Evolutionary conservation across 2,888 invertebrate genomes (phyloP).

Genomic region (Ferrisia virgata): DNA sequence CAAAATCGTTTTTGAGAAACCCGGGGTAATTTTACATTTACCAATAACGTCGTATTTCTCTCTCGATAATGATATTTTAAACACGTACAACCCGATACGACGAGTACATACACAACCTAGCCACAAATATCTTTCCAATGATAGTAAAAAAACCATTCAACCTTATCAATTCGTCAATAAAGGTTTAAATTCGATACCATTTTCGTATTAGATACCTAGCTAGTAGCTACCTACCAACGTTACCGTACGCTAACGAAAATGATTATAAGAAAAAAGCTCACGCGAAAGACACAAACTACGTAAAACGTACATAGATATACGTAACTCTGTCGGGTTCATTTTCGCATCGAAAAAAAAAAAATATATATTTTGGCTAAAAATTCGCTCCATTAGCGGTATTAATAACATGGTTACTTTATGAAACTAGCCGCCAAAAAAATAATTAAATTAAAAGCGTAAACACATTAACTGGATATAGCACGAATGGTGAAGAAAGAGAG

Average conservation of each 20-base stretch:
- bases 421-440: conserved; percentile 24
- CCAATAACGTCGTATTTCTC: not conserved
- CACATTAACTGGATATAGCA: conserved; percentile 4
- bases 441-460: conserved; percentile 40
- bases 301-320: not conserved
- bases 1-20: not conserved
- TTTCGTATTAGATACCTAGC: no score
- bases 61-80: not conserved
- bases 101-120: not conserved
- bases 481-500: not conserved
- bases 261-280: not conserved
- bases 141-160: not conserved
- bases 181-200: not conserved
- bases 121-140: not conserved
- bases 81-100: not conserved
- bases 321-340: no score
- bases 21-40: not conserved
- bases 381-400: not conserved
- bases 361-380: not conserved
- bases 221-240: no score
- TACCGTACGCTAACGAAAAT: no score
- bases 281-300: not conserved
- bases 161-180: not conserved
- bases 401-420: conserved; percentile 6
- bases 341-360: not conserved